Evolutionary conservation across 1,140 invertebrate genomes (phyloP).

Genomic region (Gonioctena quinquepunctata): DNA sequence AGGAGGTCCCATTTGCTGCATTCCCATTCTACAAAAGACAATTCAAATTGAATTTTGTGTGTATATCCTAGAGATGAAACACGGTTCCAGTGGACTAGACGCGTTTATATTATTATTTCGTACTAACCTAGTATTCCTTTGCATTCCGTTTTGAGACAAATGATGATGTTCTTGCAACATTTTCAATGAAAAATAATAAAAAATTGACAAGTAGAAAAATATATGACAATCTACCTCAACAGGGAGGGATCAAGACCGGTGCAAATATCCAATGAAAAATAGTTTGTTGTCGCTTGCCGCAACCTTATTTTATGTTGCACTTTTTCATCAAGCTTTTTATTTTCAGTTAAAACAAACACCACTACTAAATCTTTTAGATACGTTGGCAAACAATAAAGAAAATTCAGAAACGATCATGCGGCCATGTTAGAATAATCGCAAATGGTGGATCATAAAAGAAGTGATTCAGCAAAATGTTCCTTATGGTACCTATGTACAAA

Average conservation of each 20-base stretch:
- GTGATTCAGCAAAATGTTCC: background rate
- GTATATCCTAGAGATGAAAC: too few species aligned
- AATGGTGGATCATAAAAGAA: conserved; percentile 12
- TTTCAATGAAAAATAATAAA: conserved; percentile 24
- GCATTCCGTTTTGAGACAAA: conserved; percentile 50
- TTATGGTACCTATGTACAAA: background rate
- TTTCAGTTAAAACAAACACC: conserved; percentile 48
- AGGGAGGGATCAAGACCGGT: conserved; percentile 25
- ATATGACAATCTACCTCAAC: conserved; percentile 15
- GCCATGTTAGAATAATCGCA: conserved; percentile 53
- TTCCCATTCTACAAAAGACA: conserved; percentile 45
- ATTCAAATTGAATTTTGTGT: too few species aligned
- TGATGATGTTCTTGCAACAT: conserved; percentile 54
- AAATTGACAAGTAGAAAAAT: conserved; percentile 19
- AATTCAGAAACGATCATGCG: conserved; percentile 54
- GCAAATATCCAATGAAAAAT: conserved; percentile 1
- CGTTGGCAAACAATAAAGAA: conserved; percentile 59
- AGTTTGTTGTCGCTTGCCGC: background rate
- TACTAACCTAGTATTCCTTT: conserved; percentile 52
- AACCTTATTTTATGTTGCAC: background rate
- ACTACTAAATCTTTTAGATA: conserved; percentile 56
- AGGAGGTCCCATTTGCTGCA: conserved; percentile 53
- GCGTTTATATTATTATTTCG: too few species aligned
- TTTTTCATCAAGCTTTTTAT: background rate
- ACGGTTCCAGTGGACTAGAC: too few species aligned